Evolutionary conservation across 2,888 invertebrate species (phyloP).

Genomic region (Troilus luridus): DNA sequence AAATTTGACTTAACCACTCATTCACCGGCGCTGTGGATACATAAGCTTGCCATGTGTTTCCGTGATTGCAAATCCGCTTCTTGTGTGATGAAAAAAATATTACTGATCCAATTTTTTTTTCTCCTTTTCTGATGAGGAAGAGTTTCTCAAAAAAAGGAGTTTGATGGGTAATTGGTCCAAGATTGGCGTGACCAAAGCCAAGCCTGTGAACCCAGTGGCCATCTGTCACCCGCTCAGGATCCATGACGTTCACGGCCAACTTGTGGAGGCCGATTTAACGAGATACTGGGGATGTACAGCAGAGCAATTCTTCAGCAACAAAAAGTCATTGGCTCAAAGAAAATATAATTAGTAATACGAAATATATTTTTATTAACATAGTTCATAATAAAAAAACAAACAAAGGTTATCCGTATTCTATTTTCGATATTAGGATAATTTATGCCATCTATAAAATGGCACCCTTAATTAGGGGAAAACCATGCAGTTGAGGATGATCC

Average conservation of each 20-base stretch:
- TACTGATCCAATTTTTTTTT: background rate
- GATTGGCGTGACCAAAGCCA: slow-evolving; percentile 3
- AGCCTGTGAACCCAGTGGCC: background rate
- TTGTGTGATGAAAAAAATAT: background rate
- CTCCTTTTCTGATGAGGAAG: background rate
- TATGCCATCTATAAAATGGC: too few relatives aligned
- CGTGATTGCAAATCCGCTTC: background rate
- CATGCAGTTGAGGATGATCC: too few relatives aligned
- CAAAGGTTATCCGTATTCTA: too few relatives aligned
- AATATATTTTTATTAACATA: too few relatives aligned
- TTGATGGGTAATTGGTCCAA: slow-evolving; percentile 3
- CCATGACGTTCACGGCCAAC: slow-evolving; percentile 17
- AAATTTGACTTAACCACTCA: too few relatives aligned
- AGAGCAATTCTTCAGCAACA: background rate
- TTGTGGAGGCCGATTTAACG: background rate
- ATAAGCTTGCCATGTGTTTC: too few relatives aligned
- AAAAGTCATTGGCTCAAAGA: background rate
- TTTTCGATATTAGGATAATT: too few relatives aligned
- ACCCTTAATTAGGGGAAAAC: too few relatives aligned
- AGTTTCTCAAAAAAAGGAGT: background rate
- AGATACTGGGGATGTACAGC: background rate
- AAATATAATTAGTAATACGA: background rate
- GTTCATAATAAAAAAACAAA: too few relatives aligned
- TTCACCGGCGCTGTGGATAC: too few relatives aligned
- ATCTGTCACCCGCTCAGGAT: background rate